Conservation (phyloP, 2,797 vertebrate species). For the Sebastes hopkinsi region DNA sequence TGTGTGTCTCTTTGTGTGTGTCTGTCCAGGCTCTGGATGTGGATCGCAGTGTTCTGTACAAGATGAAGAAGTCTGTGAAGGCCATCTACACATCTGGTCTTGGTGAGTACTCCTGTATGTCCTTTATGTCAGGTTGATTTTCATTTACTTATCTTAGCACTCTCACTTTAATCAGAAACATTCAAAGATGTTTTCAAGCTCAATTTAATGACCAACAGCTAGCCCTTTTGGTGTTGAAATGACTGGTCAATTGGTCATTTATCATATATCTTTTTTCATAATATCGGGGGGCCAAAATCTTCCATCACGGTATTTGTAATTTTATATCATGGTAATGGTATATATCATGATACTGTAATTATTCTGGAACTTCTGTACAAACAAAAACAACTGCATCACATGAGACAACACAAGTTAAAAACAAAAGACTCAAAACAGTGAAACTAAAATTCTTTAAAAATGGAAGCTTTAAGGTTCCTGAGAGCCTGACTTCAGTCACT, state of each 20-base stretch:
- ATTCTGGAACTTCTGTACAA: too few relatives aligned
- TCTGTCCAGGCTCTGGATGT: slow-evolving; percentile 91
- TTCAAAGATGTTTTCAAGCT: not conserved
- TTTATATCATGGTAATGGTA: rapidly evolving
- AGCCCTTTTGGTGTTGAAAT: not conserved
- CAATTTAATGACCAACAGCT: not conserved
- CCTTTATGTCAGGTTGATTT: not conserved
- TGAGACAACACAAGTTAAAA: too few relatives aligned
- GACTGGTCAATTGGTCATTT: rapidly evolving
- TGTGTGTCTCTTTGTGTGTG: slow-evolving; percentile 41
- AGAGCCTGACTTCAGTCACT: too few relatives aligned
- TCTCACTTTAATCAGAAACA: not conserved
- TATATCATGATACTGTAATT: too few relatives aligned
- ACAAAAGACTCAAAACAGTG: too few relatives aligned
- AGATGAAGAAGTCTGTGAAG: slow-evolving; percentile 99
- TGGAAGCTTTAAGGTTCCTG: too few relatives aligned
- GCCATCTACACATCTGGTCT: slow-evolving; percentile 96
- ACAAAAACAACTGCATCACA: too few relatives aligned
- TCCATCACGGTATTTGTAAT: too few relatives aligned
- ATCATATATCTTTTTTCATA: not conserved
- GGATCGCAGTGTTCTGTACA: slow-evolving; percentile 96
- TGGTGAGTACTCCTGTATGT: slow-evolving; percentile 84
- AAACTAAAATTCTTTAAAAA: too few relatives aligned
- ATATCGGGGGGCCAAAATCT: too few relatives aligned
- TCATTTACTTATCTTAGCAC: not conserved